Base-by-base conservation (phyloP, 2,888 invertebrate genomes). In the Synergus gifuensis region DNA sequence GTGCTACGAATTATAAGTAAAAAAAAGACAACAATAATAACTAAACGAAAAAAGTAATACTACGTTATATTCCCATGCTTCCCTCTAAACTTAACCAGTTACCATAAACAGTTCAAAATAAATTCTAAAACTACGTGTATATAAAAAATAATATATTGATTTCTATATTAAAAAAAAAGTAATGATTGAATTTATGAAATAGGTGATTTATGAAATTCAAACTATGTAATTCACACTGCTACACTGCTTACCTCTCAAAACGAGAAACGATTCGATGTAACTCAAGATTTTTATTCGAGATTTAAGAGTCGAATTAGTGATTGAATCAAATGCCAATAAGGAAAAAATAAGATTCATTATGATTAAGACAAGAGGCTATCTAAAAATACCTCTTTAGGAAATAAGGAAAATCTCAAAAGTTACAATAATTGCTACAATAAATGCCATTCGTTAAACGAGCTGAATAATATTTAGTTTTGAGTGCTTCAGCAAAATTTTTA, bases 211-310 rank as follows among this genome's bases (percentile, higher is more conserved):
- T 46, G 16, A 49, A 69, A 36, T 40, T 54, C 11, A 14, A 49
- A 60, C 46, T 49, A 49, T 69, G 36, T 73, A 36, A 54, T 73
- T 49, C 18, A 18, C 9, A 18, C 36, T 54, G 73, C 73, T 73
- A 73, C 73, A 73, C 73, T 73, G 73, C 54, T 73, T 73, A 54
- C 73, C 73, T 54, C 16, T 46, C n/a, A 54, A n/a, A n/a, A 46
- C 22, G 16, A 4, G 8, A 28, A 67, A 22, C 18, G 14, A 67
- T 46, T 44, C 14, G 2, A 49, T 69, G 22, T 11, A 36, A 16
- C 46, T 67, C 11, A 28, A 49, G 7, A 69, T 49, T 73, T 73
- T 73, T 54, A 73, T 73, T 12, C 11, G 22, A 12, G 28, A 49
- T 73, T 73, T 36, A 54, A 73, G 46, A 54, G 28, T 73, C 16